Percentiles rank a stretch among this genome's conserved stretches.
phyloP scores from a whole-genome alignment of 2,888 invertebrate genomes.

The Prenolepis imparis region DNA sequence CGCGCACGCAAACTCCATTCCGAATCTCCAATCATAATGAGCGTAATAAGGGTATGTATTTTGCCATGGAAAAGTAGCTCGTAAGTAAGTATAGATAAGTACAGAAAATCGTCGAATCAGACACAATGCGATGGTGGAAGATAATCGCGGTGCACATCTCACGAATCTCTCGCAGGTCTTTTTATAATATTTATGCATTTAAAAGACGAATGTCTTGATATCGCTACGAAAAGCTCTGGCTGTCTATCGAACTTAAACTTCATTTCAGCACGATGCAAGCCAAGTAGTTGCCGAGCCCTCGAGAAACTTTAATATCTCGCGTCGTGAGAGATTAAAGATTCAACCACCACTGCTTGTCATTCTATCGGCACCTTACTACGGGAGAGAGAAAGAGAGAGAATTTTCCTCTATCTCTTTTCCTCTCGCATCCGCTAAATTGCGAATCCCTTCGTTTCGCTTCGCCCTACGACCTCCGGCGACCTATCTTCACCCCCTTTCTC shows the following conservation, averaged over 20 bases:
- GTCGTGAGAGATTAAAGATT: constrained; percentile 83
- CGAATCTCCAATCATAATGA: constrained; percentile 32
- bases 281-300: constrained; percentile 79
- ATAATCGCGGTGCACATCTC: constrained; percentile 22
- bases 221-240: constrained; percentile 58
- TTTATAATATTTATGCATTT: constrained; percentile 71
- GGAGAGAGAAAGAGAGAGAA: constrained; percentile 34
- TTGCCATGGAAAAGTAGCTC: not conserved
- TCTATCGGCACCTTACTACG: constrained; percentile 76
- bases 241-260: constrained; percentile 73
- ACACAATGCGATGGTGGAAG: constrained; percentile 10
- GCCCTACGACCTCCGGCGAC: not conserved
- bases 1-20: constrained; percentile 40
- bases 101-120: constrained; percentile 21
- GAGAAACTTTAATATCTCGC: constrained; percentile 82
- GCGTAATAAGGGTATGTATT: constrained; percentile 28
- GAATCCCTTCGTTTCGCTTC: constrained; percentile 9
- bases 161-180: not conserved
- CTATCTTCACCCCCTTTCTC: not conserved
- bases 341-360: constrained; percentile 82
- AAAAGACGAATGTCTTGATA: constrained; percentile 71
- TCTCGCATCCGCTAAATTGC: constrained; percentile 24
- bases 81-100: not conserved
- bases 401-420: no score
- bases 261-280: constrained; percentile 75